Base-by-base conservation (phyloP, 2,797 vertebrate species). In the Pteronotus mesoamericanus region DNA sequence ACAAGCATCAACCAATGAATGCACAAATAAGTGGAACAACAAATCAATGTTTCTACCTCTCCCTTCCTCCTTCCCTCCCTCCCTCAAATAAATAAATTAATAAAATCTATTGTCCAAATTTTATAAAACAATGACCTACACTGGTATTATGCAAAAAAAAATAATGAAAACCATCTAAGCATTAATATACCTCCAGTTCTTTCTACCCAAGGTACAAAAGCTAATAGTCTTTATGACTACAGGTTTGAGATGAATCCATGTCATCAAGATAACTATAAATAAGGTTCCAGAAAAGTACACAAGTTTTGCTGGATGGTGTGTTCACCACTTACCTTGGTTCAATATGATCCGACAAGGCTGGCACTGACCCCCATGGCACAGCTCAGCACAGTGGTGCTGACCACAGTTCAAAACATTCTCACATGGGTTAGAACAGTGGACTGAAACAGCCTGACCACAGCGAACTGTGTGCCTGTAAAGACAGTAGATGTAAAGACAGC, bases 321-420 rank as follows among this genome's bases (percentile, higher is more conserved):
- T 46, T 69, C 39, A 91, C 12, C 26, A 98, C 98, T 98, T 98
- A 99, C 99, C 98, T 98, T 99, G 99, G 86, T 99, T 98, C 89
- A 99, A 97, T 85, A 98, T 98, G 94, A 99, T 98, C 79, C 98
- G 99, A 97, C 99, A 99, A 94, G 99, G 99, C 55, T 99, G 98
- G 97, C 99, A 99, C 0, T 97, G 95, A 93, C 99, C 99, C 1
- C 98, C 98, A 97, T 99, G 99, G 98, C 99, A 99, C 94, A 99
- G 98, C 98, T 99, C 99, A 91, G 98, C 90, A 96, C 99, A 99
- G 94, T 83, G 98, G 98, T 99, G 99, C 96, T 99, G 98, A 37
- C 98, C 99, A 98, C 99, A 99, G 98, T 99, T 99, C 89, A 99
- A 98, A 82, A 97, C 68, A 96, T 98, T 99, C 12, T 98, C 98